phyloP scores from a whole-genome alignment of 2,888 invertebrate species.

The Trichacis sp. region DNA sequence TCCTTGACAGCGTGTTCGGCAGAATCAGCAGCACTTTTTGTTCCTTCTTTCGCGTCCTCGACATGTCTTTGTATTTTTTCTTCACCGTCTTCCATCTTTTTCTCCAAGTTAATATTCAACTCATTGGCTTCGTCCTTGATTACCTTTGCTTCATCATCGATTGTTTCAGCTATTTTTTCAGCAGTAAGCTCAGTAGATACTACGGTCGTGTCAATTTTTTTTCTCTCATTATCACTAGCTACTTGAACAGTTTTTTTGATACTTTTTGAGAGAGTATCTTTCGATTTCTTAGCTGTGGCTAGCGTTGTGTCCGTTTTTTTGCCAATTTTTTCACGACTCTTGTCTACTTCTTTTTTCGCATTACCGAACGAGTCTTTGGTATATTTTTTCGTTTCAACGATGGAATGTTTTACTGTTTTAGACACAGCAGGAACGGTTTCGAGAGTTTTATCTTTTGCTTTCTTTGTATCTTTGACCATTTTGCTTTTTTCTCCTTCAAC shows the following conservation, averaged over 20 bases:
- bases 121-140: too few relatives aligned
- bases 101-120: not conserved
- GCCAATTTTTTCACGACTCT: slow-evolving; percentile 11
- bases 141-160: too few relatives aligned
- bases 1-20: slow-evolving; percentile 22
- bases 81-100: slow-evolving; percentile 21
- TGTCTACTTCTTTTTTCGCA: slow-evolving; percentile 15
- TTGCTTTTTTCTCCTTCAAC: slow-evolving; percentile 34
- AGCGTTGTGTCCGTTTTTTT: slow-evolving; percentile 13
- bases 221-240: too few relatives aligned
- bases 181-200: too few relatives aligned
- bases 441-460: slow-evolving; percentile 50
- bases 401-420: slow-evolving; percentile 48
- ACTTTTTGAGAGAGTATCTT: slow-evolving; percentile 9
- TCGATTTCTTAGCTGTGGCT: slow-evolving; percentile 14
- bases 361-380: slow-evolving; percentile 19
- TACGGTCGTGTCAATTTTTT: too few relatives aligned
- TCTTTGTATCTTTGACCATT: slow-evolving; percentile 42
- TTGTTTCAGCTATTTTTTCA: too few relatives aligned
- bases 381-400: slow-evolving; percentile 46
- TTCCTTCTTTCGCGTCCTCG: slow-evolving; percentile 21
- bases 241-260: too few relatives aligned
- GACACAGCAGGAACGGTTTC: slow-evolving; percentile 56
- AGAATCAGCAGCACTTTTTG: slow-evolving; percentile 16
- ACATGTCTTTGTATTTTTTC: slow-evolving; percentile 43